Conservation (phyloP, 2,888 invertebrate species). For the Ennomos fuscantarius region DNA sequence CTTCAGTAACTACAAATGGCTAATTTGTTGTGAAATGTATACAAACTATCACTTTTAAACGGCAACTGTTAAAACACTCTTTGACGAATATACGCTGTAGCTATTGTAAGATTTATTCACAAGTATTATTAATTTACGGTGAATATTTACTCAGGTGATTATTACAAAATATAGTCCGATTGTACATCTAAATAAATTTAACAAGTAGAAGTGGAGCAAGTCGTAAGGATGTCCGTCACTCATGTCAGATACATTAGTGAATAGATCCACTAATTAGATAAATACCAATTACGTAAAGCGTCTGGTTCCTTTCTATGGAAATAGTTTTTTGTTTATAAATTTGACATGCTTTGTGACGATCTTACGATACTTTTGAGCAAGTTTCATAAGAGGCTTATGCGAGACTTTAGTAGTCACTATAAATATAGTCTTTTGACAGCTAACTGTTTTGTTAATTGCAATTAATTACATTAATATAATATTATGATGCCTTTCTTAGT, state of each 20-base stretch:
- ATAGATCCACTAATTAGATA: conserved; percentile 25
- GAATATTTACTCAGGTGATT: conserved; percentile 29
- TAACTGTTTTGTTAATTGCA: no score
- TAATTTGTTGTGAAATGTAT: conserved; percentile 22
- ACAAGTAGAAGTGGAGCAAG: conserved; percentile 31
- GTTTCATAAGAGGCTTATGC: no score
- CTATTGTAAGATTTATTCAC: conserved; percentile 5
- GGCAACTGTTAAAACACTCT: conserved; percentile 33
- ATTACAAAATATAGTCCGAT: conserved; percentile 24
- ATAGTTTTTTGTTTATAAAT: conserved; percentile 7
- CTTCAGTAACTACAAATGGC: conserved; percentile 24
- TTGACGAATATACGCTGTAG: conserved; percentile 21
- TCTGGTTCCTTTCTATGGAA: conserved; percentile 21
- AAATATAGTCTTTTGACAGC: no score
- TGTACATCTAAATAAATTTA: conserved; percentile 18
- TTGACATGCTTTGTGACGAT: conserved; percentile 3
- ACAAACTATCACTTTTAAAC: conserved; percentile 13
- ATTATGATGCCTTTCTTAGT: no score
- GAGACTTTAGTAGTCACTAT: no score
- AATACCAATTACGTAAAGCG: conserved; percentile 21
- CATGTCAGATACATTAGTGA: conserved; percentile 8
- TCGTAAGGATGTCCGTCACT: conserved; percentile 34
- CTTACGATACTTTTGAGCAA: no score
- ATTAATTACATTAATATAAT: no score
- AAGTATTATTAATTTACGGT: background rate